Conservation (phyloP, 2,113 vertebrate species). For the Rallus limicola region DNA sequence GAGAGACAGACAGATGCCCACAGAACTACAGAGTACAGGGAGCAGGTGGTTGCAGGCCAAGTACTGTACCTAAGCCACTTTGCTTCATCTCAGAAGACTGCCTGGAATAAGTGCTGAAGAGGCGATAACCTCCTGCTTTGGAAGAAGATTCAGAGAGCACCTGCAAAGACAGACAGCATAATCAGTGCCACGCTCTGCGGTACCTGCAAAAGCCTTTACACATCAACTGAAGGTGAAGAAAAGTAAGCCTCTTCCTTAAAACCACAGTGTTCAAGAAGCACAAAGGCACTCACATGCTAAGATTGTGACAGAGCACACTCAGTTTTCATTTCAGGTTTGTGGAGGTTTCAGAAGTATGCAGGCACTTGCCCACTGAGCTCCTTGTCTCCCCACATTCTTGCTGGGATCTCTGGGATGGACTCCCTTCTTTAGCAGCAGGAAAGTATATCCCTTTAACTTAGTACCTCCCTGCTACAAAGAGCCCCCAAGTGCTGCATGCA, state of each 20-base stretch:
- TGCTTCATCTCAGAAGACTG: constrained; percentile 96
- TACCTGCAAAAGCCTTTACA: background rate
- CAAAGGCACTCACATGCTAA: background rate
- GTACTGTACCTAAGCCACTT: constrained; percentile 90
- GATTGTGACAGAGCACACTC: background rate
- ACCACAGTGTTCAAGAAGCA: background rate
- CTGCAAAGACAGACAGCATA: constrained; percentile 69
- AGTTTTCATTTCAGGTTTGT: background rate
- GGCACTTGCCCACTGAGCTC: background rate
- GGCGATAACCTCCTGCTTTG: constrained; percentile 89
- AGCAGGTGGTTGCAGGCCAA: constrained; percentile 3
- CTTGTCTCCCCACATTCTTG: background rate
- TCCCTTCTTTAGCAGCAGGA: background rate
- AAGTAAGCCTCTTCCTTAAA: background rate
- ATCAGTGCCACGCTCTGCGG: background rate
- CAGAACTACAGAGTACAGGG: background rate
- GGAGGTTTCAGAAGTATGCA: background rate
- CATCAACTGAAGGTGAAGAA: background rate
- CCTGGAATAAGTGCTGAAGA: constrained; percentile 92
- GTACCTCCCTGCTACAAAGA: background rate
- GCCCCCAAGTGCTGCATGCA: background rate
- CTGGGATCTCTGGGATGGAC: background rate
- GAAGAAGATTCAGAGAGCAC: constrained; percentile 94
- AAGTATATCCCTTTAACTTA: background rate
- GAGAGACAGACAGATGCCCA: background rate